phyloP scores from a whole-genome alignment of 1,140 invertebrate genomes.

The Conopomorpha cramerella region DNA sequence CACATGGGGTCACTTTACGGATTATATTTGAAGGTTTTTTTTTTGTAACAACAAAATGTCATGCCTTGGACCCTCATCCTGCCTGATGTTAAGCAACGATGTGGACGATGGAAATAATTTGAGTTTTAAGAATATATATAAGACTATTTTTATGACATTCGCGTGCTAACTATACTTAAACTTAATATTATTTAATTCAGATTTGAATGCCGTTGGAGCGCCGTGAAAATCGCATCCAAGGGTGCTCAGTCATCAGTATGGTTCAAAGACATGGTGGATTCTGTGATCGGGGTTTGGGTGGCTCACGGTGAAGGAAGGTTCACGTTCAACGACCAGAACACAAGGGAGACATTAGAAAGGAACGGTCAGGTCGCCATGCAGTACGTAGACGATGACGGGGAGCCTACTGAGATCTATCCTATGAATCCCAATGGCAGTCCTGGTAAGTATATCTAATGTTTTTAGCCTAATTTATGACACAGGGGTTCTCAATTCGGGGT shows the following conservation, averaged over 20 bases:
- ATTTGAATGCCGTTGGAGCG: slow-evolving; percentile 86
- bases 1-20: too few relatives aligned
- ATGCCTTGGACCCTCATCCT: too few relatives aligned
- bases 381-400: slow-evolving; percentile 82
- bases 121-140: too few relatives aligned
- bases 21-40: too few relatives aligned
- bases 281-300: slow-evolving; percentile 89
- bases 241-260: slow-evolving; percentile 82
- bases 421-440: slow-evolving; percentile 93
- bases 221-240: slow-evolving; percentile 71
- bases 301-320: slow-evolving; percentile 95
- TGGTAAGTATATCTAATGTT: slow-evolving; percentile 58
- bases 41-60: too few relatives aligned
- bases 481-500: too few relatives aligned
- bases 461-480: too few relatives aligned
- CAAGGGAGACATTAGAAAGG: slow-evolving; percentile 63
- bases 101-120: too few relatives aligned
- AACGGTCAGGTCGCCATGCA: slow-evolving; percentile 74
- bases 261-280: slow-evolving; percentile 84
- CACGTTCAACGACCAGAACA: slow-evolving; percentile 57
- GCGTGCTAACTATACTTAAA: too few relatives aligned
- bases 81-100: too few relatives aligned
- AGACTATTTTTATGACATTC: too few relatives aligned
- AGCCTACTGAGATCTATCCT: slow-evolving; percentile 82
- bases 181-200: too few relatives aligned